These are phyloP conservation scores for Silvanus unidentatus DNA, from an alignment of 2,888 invertebrate genomes.

Conservation along the genomic window DNA sequence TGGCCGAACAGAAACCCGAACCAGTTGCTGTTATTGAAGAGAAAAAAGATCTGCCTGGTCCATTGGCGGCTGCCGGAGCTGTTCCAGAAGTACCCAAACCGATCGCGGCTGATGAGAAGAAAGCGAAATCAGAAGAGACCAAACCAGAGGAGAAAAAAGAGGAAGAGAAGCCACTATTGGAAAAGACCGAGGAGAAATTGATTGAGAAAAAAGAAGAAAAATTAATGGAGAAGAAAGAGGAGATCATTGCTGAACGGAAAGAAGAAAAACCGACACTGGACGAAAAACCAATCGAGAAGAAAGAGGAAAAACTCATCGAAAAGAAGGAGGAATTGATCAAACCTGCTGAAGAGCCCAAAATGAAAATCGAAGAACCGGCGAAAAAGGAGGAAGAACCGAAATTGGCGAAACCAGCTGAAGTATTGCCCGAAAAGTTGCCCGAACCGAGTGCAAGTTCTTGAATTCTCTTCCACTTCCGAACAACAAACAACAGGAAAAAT, in stretches of 20 bases:
- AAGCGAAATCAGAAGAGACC: constrained; percentile 20
- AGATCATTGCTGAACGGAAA: constrained; percentile 5
- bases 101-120: constrained; percentile 34
- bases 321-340: constrained; percentile 21
- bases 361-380: constrained; percentile 27
- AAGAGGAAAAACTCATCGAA: constrained; percentile 41
- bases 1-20: constrained; percentile 12
- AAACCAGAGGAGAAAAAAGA: constrained; percentile 10
- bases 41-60: constrained; percentile 27
- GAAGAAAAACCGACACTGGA: constrained; percentile 2
- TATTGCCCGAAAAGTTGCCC: constrained; percentile 22
- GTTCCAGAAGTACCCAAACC: constrained; percentile 38
- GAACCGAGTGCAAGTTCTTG: constrained; percentile 39
- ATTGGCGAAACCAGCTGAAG: constrained; percentile 14
- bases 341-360: constrained; percentile 9
- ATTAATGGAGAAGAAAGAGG: constrained; percentile 8
- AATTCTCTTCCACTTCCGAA: constrained; percentile 21
- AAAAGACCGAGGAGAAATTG: constrained; percentile 13
- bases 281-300: constrained; percentile 10
- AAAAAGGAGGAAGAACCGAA: constrained; percentile 22
- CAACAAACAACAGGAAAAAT: constrained; percentile 12
- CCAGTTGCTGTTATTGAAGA: constrained; percentile 18
- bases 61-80: constrained; percentile 20
- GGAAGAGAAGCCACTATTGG: constrained; percentile 11
- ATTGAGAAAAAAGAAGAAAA: constrained; percentile 9